Percentiles rank a stretch among this genome's conserved stretches.
phyloP scores from a whole-genome alignment of 2,888 invertebrate species.

The Chrysomela aeneicollis region DNA sequence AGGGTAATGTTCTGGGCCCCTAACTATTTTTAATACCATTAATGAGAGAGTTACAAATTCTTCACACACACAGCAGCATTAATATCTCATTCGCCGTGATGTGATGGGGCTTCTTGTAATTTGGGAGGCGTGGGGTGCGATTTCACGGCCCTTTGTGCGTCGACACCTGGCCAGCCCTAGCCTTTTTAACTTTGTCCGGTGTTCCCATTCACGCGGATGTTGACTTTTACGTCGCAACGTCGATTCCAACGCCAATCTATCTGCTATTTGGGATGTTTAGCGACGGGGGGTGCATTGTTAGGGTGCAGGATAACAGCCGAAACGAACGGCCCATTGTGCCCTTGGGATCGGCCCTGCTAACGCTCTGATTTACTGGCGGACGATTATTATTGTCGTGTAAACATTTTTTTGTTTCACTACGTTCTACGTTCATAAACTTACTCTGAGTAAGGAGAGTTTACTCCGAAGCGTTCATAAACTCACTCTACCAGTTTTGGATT shows the following conservation, averaged over 20 bases:
- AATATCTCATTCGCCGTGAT: not conserved
- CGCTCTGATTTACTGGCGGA: slow-evolving; percentile 43
- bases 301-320: slow-evolving; percentile 29
- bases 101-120: slow-evolving; percentile 23
- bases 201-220: slow-evolving; percentile 47
- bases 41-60: no score
- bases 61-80: not conserved
- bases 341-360: slow-evolving; percentile 36
- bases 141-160: slow-evolving; percentile 57
- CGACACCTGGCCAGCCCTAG: slow-evolving; percentile 61
- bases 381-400: slow-evolving; percentile 41
- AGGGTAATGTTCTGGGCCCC: no score
- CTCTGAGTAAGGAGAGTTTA: no score
- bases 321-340: slow-evolving; percentile 29
- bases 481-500: no score
- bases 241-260: slow-evolving; percentile 52
- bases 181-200: slow-evolving; percentile 53
- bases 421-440: no score
- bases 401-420: slow-evolving; percentile 18
- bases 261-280: slow-evolving; percentile 47
- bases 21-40: no score
- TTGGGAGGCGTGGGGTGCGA: slow-evolving; percentile 54
- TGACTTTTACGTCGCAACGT: slow-evolving; percentile 47
- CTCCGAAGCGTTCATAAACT: no score
- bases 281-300: slow-evolving; percentile 37